These are phyloP conservation scores for Damaliscus lunatus DNA, from an alignment of 2,113 vertebrate species.

Conservation along the genomic window DNA sequence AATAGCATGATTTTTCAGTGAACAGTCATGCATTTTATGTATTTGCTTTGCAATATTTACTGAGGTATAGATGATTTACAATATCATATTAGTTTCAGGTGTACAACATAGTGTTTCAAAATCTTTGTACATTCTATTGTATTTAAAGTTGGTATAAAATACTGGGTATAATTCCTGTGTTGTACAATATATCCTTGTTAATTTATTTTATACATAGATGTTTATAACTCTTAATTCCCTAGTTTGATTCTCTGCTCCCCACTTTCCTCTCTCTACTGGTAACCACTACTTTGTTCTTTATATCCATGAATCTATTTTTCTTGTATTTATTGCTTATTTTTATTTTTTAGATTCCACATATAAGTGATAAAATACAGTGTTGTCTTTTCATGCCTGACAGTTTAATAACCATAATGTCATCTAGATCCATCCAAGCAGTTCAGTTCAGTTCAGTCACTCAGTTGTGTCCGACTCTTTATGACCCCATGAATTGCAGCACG, in stretches of 20 bases:
- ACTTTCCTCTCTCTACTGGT: neutral
- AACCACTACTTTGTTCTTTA: neutral
- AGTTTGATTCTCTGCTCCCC: neutral
- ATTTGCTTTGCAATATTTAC: neutral
- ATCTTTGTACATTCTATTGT: neutral
- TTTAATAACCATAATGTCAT: neutral
- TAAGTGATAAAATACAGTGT: neutral
- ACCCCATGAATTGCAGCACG: too few relatives aligned
- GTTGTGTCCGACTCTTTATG: too few relatives aligned
- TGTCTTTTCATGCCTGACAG: neutral
- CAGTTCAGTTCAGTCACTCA: too few relatives aligned
- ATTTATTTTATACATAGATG: neutral
- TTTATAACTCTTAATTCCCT: neutral
- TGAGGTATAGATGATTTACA: neutral
- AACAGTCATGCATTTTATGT: neutral
- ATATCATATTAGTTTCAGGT: neutral
- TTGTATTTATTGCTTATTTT: neutral
- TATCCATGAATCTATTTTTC: neutral
- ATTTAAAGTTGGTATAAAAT: neutral
- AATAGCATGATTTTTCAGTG: neutral
- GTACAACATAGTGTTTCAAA: neutral
- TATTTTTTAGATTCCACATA: neutral
- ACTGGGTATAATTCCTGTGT: neutral
- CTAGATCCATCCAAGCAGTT: neutral
- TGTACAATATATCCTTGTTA: neutral